phyloP scores from a whole-genome alignment of 2,113 vertebrate species.

The Crotalus viridis region DNA sequence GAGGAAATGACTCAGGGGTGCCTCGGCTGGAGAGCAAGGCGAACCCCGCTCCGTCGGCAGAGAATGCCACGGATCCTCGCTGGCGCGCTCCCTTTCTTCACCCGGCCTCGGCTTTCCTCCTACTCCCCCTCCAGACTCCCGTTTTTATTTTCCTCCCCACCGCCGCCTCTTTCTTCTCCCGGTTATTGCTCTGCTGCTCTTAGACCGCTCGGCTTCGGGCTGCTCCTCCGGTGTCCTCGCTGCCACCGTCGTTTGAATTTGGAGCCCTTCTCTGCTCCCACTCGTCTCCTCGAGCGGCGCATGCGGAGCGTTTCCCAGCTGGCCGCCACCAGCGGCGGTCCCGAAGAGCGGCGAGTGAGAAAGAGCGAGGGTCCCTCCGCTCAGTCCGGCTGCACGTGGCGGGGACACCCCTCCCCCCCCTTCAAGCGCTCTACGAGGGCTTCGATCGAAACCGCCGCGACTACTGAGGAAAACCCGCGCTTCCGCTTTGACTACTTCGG shows the following conservation, averaged over 20 bases:
- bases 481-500: neutral
- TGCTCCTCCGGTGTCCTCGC: neutral
- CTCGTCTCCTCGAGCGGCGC: constrained; percentile 11
- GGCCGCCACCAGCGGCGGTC: neutral
- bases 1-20: neutral
- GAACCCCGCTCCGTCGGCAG: constrained; percentile 8
- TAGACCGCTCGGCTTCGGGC: neutral
- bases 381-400: neutral
- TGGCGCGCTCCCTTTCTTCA: constrained; percentile 12
- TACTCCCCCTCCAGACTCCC: neutral
- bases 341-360: neutral
- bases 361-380: neutral
- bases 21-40: neutral
- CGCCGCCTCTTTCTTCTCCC: neutral
- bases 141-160: neutral
- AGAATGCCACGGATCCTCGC: neutral
- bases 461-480: neutral
- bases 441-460: neutral
- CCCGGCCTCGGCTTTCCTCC: constrained; percentile 33
- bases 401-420: neutral
- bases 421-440: too few species aligned
- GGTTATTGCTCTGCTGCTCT: constrained; percentile 36
- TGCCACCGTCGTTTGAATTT: constrained; percentile 63
- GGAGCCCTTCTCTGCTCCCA: constrained; percentile 43
- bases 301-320: constrained; percentile 6